Evolutionary conservation across 2,888 invertebrate genomes (phyloP), one percentile per base, ranked within the genome.

Genomic region (Criorhina ranunculi): DNA sequence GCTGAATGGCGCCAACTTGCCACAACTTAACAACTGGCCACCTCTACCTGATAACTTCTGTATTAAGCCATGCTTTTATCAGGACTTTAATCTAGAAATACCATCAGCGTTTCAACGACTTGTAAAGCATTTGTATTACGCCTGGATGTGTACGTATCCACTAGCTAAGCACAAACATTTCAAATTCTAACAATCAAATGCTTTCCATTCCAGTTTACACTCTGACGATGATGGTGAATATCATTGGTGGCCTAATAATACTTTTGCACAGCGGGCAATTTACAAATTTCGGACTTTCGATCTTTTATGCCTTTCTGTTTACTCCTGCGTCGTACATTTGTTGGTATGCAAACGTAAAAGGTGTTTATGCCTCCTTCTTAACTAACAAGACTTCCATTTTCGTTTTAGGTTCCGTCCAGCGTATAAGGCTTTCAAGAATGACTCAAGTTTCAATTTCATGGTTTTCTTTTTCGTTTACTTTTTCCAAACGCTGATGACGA

Each of bases 361-460:
- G 42, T 11, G 0, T 40, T 29, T 6, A 8, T 53, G 0, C 4
- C 0, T 59, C 6, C 15, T 37, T 24, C n/a, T 4, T 0, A 19
- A 11, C 9, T 19, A 40, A 44, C 7, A 51, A n/a, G 24, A 4
- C 2, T 8, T 5, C 9, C n/a, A 42, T 69, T 5, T 53, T 62
- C n/a, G 12, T 78, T 75, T 49, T 72, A 92, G 92, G 92, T 99
- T 98, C 93, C 94, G 99, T 91, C 99, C 99, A 53, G 96, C 98
- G 82, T 99, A 99, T 93, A 99, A 99, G 93, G 99, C 99, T 86
- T 99, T 99, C 94, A 96, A 99, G 90, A 98, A 96, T 90, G 99
- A 99, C 93, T 99, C 98, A 88, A 99, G 99, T 2, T 98, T 99
- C 94, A 99, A 99, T 93, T 99, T 99, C 91, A 99, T 99, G 97